Evolutionary conservation across 35 echinoderm and acorn worm species (phyloP), one percentile per base, ranked within the genome.

Genomic region (Eucidaris tribuloides): DNA sequence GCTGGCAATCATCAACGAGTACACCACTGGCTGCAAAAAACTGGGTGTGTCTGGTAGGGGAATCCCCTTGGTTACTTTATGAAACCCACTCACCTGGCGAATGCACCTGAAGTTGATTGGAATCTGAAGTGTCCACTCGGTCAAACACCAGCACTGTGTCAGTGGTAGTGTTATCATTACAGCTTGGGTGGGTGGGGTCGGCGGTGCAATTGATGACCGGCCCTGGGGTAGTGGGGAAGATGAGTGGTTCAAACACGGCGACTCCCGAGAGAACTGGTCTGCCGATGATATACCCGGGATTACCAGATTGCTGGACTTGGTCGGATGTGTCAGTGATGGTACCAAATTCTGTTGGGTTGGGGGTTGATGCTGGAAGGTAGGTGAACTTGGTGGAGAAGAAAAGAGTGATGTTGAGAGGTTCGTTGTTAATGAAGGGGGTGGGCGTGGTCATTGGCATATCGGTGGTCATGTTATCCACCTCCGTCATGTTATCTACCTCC

Each of bases 251-350:
- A 42, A 80, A 85, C 15, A 90, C 29, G 9, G 78, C 82, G 7
- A 83, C 40, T 13, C 96, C 96, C 0, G 86, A 85, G 7, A 99
- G 59, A 2, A 99, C 83, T n/a, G 37, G 3, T 31, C 56, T 84
- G 20, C 96, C 96, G 19, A 78, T 74, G 58, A 85, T 80, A n/a
- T 99, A 99, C 2, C 94, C 94, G 1, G 96, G 96, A 42, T 93
- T 93, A 2, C 96, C 90, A 3, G 91, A 93, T 79, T 83, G 46
- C 41, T 82, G 27, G 36, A 45, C 45, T 34, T 84, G 70, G 36
- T 49, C n/a, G 4, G 18, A 11, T 14, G 23, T 44, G 1, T 72
- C 79, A 14, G n/a, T n/a, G 70, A 56, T 14, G 41, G 19, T 7
- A 50, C 58, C 19, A 85, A 71, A 19, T 83, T 14, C 30, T 55